Conservation (phyloP, 2,797 vertebrate species). For the Pipistrellus pipistrellus region DNA sequence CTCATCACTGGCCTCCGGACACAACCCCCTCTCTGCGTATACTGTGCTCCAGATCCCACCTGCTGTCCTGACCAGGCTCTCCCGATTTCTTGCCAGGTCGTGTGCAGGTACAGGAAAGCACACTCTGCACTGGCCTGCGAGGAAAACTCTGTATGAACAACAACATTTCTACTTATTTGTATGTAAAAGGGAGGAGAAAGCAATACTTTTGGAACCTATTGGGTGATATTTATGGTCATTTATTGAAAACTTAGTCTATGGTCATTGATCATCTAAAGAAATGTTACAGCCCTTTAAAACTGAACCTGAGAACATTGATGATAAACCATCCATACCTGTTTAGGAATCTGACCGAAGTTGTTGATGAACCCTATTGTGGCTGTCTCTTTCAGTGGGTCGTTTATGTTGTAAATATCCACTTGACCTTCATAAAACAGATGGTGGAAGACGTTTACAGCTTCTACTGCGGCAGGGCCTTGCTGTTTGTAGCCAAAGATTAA, state of each 20-base stretch:
- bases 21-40: background rate
- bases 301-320: background rate
- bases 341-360: slow-evolving; percentile 99
- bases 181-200: background rate
- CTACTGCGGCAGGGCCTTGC: slow-evolving; percentile 97
- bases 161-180: background rate
- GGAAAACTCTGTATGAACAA: background rate
- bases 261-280: background rate
- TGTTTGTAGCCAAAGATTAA: slow-evolving; percentile 99
- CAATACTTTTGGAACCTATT: background rate
- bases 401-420: slow-evolving; percentile 99
- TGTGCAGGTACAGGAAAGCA: background rate
- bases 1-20: background rate
- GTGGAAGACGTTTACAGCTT: slow-evolving; percentile 98
- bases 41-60: background rate
- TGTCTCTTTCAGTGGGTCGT: slow-evolving; percentile 98
- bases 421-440: slow-evolving; percentile 99
- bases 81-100: no score
- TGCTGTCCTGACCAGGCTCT: background rate
- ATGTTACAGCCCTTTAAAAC: background rate
- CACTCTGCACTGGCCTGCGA: background rate
- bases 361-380: slow-evolving; percentile 99
- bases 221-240: background rate
- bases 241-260: background rate
- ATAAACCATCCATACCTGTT: slow-evolving; percentile 91